Base-by-base conservation (phyloP, 2,797 vertebrate genomes). In the Tangara arthus region DNA sequence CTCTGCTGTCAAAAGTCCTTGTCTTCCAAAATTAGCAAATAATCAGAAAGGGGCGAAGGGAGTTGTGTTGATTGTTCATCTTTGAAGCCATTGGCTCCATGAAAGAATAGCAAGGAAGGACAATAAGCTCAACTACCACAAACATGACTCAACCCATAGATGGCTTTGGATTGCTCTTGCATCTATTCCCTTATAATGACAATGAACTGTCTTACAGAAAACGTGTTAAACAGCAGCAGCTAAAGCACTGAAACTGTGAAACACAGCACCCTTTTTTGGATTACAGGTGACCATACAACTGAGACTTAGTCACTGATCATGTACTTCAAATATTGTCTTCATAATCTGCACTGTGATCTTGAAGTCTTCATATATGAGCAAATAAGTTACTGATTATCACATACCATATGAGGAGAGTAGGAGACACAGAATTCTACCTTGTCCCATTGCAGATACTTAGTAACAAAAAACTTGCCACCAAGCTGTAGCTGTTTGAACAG, bases 11-110 rank as follows among this genome's bases (percentile, higher is more conserved):
- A 71, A 80, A 94, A 93, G 46, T 79, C 30, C 35, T 49, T 71
- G 26, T 52, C 65, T 71, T 87, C 72, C 90, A 89, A 89, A 87
- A 86, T 68, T 50, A 89, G 75, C 75, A 94, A 85, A 71, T 89
- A 61, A 71, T 89, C 49, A 73, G 89, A 88, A 91, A 61, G 1
- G 26, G 35, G 18, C 3, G 44, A 50, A 91, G 81, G 46, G 57
- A 71, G 18, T 75, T 53, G 20, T 68, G 27, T 44, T 85, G 75
- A 56, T 39, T 68, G 49, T 61, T 89, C 18, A 3, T 71, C 56
- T 82, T 79, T 80, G 75, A 84, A 56, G 30, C 41, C 34, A 3
- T 44, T 88, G 5, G 30, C n/a, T 57, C 20, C 37, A 1, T 56
- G 83, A 42, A 66, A 56, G 47, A 82, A 19, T 26, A 70, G 32